A percentile compares a stretch with the other conserved stretches of the same genome.
Conservation (phyloP, 2,797 vertebrate species). For the Chaunax sp. region DNA sequence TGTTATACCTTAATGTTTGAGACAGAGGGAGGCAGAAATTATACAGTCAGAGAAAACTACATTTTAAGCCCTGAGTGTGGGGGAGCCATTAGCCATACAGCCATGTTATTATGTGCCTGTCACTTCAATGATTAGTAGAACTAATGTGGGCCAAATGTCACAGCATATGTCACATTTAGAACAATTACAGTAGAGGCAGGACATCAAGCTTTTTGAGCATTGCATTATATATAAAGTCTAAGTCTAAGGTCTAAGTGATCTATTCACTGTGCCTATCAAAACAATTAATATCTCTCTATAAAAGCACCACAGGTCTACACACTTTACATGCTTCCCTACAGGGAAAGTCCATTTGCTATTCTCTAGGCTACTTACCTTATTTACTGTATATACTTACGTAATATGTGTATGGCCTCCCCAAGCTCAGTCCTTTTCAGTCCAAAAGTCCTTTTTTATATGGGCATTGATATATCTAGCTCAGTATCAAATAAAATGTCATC, state of each 20-base stretch:
- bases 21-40: conserved; percentile 54
- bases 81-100: conserved; percentile 74
- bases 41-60: conserved; percentile 60
- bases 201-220: conserved; percentile 37
- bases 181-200: conserved; percentile 46
- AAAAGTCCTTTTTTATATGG: too few relatives aligned
- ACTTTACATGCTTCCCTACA: background rate
- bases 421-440: too few relatives aligned
- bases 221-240: conserved; percentile 42
- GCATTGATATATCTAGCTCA: too few relatives aligned
- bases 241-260: conserved; percentile 19
- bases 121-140: conserved; percentile 73
- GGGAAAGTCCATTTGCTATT: background rate
- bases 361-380: too few relatives aligned
- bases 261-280: conserved; percentile 10
- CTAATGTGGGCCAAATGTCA: conserved; percentile 61
- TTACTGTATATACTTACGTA: too few relatives aligned
- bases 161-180: conserved; percentile 57
- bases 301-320: background rate
- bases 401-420: background rate
- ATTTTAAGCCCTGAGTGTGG: conserved; percentile 74
- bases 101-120: conserved; percentile 77
- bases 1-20: conserved; percentile 59
- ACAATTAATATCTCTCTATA: background rate
- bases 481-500: too few relatives aligned